Percentiles rank a stretch among this genome's conserved stretches.
phyloP scores from a whole-genome alignment of 2,113 vertebrate genomes.

The Ancistrus triradiatus region DNA sequence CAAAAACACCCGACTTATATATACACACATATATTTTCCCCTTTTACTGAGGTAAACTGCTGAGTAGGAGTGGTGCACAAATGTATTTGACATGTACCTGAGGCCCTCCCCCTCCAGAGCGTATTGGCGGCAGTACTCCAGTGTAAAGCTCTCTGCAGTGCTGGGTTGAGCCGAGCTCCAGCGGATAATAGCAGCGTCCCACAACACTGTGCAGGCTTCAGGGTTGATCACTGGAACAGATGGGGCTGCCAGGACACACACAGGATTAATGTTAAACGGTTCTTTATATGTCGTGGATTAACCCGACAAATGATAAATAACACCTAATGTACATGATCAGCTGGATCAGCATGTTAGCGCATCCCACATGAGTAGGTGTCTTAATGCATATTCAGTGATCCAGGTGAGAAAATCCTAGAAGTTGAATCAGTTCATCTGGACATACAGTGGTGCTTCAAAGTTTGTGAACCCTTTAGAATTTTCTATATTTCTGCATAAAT shows the following conservation, averaged over 20 bases:
- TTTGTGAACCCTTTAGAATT: too few relatives aligned
- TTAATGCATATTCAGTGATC: too few relatives aligned
- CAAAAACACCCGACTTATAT: too few relatives aligned
- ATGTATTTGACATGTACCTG: not conserved
- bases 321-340: too few relatives aligned
- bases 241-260: constrained; percentile 71
- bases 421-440: too few relatives aligned
- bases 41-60: too few relatives aligned
- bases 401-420: too few relatives aligned
- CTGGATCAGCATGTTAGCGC: too few relatives aligned
- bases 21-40: too few relatives aligned
- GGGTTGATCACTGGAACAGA: constrained; percentile 78
- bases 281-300: not conserved
- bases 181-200: constrained; percentile 82
- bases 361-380: too few relatives aligned
- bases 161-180: constrained; percentile 64
- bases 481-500: too few relatives aligned
- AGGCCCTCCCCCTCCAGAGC: constrained; percentile 81
- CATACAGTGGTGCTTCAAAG: too few relatives aligned
- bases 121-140: constrained; percentile 91
- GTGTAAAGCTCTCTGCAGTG: constrained; percentile 73
- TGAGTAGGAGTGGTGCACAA: not conserved
- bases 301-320: not conserved
- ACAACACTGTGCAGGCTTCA: constrained; percentile 79
- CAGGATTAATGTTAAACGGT: not conserved